Base-by-base conservation (phyloP, 2,797 vertebrate species). In the Gobio occitaniae region DNA sequence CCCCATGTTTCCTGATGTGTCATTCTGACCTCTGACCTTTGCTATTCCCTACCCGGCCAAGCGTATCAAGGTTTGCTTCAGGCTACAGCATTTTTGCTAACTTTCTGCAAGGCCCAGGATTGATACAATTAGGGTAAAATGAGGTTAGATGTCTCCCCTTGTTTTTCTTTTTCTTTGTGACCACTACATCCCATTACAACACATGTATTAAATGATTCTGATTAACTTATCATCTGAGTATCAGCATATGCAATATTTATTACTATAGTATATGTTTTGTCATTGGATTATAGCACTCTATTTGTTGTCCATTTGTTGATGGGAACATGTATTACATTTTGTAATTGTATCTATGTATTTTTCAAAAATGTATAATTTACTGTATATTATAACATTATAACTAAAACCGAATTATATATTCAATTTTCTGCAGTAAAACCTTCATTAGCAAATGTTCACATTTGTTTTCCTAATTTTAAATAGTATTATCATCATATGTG, bases 1-100 rank as follows among this genome's bases (percentile, higher is more conserved):
- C 44, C 25, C 65, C 7, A 0, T 78, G n/a, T 77, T 80, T 84
- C 86, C 75, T 89, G 78, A 88, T 93, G 83, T 90, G 87, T 56
- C 54, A 59, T 70, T 61, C 13, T 71, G 52, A 78, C 75, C 65
- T 56, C 38, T 70, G 38, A 84, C 75, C 75, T 70, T 15, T 48
- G 19, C 41, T 78, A 21, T 48, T 83, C 6, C 10, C 61, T 38
- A 25, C 41, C 52, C 36, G 9, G 16, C 50, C 63, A 78, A 59
- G 74, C 74, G 59, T 69, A n/a, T 69, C 36, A 59, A 54, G 36
- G 12, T 47, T 29, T 47, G 21, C 61, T 65, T 54, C 25, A 59
- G 74, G 50, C 25, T 41, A 66, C 19, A 21, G 6, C 21, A 7
- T 63, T 54, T 82, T 83, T 50, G 15, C 74, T 6, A 29, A 41